These are phyloP conservation scores for Aporophyla nigra DNA, from an alignment of 2,888 invertebrate genomes.

Conservation along the genomic window DNA sequence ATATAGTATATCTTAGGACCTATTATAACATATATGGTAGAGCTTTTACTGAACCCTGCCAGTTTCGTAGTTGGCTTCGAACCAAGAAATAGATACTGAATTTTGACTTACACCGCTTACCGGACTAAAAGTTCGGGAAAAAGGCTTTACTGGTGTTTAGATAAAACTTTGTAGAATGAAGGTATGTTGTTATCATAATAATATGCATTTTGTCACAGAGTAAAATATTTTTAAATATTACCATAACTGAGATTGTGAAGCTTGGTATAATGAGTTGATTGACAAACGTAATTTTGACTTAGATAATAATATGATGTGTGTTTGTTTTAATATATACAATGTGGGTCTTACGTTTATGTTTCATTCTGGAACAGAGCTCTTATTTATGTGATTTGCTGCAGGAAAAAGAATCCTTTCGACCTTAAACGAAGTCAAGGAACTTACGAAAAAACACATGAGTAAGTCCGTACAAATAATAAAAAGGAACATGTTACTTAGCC, in stretches of 20 bases:
- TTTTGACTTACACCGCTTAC: background rate
- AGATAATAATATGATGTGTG: background rate
- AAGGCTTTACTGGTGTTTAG: background rate
- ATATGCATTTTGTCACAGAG: background rate
- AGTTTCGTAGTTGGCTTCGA: slow-evolving; percentile 5
- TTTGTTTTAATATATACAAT: too few relatives aligned
- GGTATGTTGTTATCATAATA: too few relatives aligned
- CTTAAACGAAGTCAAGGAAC: background rate
- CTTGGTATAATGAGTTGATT: background rate
- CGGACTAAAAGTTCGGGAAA: background rate
- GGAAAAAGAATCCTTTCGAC: background rate
- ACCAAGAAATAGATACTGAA: background rate
- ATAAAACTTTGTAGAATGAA: background rate
- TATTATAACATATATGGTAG: background rate
- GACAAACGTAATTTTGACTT: background rate
- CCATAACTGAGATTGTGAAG: background rate
- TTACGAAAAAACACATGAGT: background rate
- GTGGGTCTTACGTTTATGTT: background rate
- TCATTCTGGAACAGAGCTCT: background rate
- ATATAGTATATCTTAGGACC: too few relatives aligned
- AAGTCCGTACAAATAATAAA: slow-evolving; percentile 15
- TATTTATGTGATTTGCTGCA: background rate
- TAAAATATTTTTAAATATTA: background rate
- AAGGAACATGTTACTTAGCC: slow-evolving; percentile 4
- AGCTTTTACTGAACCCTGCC: background rate